Base-by-base conservation (phyloP, 2,113 vertebrate genomes). In the Sterrhoptilus dennistouni region DNA sequence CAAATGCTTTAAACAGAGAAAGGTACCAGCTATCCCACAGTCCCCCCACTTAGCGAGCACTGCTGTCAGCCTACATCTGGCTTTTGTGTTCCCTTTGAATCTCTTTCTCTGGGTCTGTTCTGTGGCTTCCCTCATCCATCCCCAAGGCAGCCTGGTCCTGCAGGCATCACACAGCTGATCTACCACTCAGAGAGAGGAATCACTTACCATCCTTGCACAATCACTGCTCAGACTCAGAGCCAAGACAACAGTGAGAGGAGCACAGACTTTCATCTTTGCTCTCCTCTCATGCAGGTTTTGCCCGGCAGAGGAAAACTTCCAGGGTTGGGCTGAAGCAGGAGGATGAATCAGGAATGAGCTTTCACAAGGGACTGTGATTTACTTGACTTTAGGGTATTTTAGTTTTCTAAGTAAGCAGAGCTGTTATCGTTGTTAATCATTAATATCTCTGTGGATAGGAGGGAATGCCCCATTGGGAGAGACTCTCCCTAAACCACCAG, bases 401-500 rank as follows among this genome's bases (percentile, higher is more conserved):
- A 69, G 94, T 69, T 83, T 94, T 88, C 87, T 81, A 95, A 85
- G 91, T 64, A 95, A 95, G 90, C 93, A 95, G 49, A 79, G 71
- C 69, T 88, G 81, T 86, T 93, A 87, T 79, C 29, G 0, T 15
- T 70, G 96, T 97, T 96, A 97, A 97, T 97, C 77, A 97, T 97
- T 97, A 96, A 97, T 89, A 11, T 42, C 33, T 93, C n/a, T 77
- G 70, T 14, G 71, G 63, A n/a, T 74, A 86, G 90, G 87, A 74
- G 82, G 82, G 82, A 92, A 91, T 83, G 87, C 31, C 71, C 75
- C 14, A 33, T 31, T 76, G 59, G 1, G 5, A 91, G 45, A 82
- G 47, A n/a, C 21, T 93, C 79, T 57, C 25, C 71, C 49, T 29
- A 82, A 87, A 89, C 61, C 42, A 42, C 14, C 5, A 45, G 25